phyloP scores from a whole-genome alignment of 2,888 invertebrate species.

The Sesamia inferens region DNA sequence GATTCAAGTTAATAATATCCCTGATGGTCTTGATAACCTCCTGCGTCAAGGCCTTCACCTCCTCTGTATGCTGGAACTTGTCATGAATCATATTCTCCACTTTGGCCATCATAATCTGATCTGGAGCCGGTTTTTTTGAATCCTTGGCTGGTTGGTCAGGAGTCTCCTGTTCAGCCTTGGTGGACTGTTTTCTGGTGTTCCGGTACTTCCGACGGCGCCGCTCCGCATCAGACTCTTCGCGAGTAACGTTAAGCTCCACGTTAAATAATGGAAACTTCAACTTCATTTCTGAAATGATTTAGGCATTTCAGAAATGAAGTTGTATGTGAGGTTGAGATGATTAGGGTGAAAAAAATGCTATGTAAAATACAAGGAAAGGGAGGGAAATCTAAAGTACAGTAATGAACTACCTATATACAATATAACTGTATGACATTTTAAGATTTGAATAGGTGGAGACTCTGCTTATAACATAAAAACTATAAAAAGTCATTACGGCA shows the following conservation, averaged over 20 bases:
- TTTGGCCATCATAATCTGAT: constrained; percentile 96
- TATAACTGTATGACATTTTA: not conserved
- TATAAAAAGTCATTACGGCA: too few species aligned
- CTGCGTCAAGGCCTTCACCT: constrained; percentile 98
- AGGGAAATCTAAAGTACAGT: not conserved
- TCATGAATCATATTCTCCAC: constrained; percentile 97
- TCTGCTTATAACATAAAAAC: not conserved
- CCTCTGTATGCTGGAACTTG: constrained; percentile 97
- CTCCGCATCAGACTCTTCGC: constrained; percentile 92
- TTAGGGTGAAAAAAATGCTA: not conserved
- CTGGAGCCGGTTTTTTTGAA: constrained; percentile 71
- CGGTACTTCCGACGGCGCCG: constrained; percentile 88
- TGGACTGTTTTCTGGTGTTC: constrained; percentile 74
- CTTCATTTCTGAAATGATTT: constrained; percentile 91
- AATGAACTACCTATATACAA: not conserved
- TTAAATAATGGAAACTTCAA: constrained; percentile 96
- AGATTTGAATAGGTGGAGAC: not conserved
- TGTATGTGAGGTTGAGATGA: constrained; percentile 15
- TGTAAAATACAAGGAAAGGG: not conserved
- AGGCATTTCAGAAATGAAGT: constrained; percentile 86
- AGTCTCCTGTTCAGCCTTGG: constrained; percentile 54
- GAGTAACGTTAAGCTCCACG: constrained; percentile 94
- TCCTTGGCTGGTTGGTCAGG: constrained; percentile 64
- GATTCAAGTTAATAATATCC: constrained; percentile 99
- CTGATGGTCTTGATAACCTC: constrained; percentile 99